Evolutionary conservation across 1,140 invertebrate species (phyloP).

Genomic region (Apis dorsata): DNA sequence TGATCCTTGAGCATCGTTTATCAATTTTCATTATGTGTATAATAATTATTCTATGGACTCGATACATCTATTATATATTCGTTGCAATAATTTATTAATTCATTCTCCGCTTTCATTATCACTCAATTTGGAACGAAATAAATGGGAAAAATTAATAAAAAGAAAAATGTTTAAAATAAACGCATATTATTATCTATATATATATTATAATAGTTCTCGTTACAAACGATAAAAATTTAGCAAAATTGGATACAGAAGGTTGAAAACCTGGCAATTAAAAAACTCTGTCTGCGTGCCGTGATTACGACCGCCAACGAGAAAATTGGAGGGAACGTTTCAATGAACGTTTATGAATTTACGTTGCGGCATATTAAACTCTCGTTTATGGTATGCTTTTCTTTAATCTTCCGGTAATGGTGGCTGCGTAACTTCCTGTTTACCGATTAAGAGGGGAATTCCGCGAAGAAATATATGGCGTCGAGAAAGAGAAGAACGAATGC

Average conservation of each 20-base stretch:
- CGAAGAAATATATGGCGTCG: no score
- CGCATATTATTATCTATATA: no score
- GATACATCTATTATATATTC: no score
- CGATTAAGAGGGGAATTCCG: not conserved
- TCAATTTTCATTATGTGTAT: not conserved
- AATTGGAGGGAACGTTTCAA: not conserved
- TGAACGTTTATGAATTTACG: slow-evolving; percentile 2
- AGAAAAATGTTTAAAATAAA: no score
- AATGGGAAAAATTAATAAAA: no score
- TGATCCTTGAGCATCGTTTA: not conserved
- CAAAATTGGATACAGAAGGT: not conserved
- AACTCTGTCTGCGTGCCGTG: no score
- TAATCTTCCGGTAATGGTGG: not conserved
- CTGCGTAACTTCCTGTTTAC: not conserved
- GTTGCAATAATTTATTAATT: no score
- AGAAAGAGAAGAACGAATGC: no score
- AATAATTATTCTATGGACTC: not conserved
- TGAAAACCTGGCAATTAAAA: slow-evolving; percentile 1
- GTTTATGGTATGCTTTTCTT: not conserved
- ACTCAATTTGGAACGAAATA: no score
- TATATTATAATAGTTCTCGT: not conserved
- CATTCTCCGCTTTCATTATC: no score
- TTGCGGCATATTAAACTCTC: not conserved
- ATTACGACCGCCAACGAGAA: not conserved
- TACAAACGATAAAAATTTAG: not conserved